These are phyloP conservation scores for Macrosiphum euphorbiae DNA, from an alignment of 2,888 invertebrate genomes.

Conservation along the genomic window DNA sequence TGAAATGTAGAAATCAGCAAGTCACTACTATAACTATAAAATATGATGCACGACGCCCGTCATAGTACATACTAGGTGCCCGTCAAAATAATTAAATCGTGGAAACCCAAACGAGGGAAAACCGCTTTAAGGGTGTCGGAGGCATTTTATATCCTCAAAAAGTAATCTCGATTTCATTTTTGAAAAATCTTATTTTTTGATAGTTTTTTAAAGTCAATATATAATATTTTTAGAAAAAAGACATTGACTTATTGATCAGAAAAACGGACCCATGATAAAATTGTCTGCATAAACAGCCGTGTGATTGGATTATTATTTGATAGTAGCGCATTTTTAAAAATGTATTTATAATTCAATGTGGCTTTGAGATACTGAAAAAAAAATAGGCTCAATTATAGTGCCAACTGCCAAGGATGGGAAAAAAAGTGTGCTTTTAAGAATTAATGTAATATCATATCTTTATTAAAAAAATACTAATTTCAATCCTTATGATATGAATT, in stretches of 20 bases:
- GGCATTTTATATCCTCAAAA: neutral
- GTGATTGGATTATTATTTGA: neutral
- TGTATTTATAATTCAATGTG: neutral
- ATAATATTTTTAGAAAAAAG: neutral
- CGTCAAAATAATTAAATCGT: neutral
- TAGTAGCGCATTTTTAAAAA: neutral
- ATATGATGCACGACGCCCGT: neutral
- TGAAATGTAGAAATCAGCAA: neutral
- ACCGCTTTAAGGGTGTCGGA: neutral
- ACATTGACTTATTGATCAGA: neutral
- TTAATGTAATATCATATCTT: neutral
- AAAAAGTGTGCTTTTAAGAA: neutral
- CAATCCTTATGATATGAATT: neutral
- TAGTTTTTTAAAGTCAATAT: neutral
- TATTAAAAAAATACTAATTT: neutral
- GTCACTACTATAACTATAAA: neutral
- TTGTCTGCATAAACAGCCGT: neutral
- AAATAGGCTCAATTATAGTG: neutral
- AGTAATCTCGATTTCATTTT: neutral
- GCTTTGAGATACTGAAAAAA: neutral
- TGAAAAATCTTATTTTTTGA: neutral
- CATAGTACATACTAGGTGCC: neutral
- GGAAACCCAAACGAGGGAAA: neutral
- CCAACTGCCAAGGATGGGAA: neutral
- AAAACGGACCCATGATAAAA: neutral